Evolutionary conservation across 2,113 vertebrate species (phyloP).

Genomic region (Paramisgurnus dabryanus): DNA sequence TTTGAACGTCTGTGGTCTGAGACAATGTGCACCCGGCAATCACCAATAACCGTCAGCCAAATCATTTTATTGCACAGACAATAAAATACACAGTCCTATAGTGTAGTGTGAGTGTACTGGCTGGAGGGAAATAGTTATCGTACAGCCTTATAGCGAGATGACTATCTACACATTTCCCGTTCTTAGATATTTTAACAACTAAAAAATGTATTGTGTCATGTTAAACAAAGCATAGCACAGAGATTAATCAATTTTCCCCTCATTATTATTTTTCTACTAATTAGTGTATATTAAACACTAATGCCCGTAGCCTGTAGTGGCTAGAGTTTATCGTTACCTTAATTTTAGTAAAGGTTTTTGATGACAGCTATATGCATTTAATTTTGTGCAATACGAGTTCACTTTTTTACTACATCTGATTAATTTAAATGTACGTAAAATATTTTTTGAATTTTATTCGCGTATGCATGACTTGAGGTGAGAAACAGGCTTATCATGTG

Average conservation of each 20-base stretch:
- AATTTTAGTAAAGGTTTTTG: too few species aligned
- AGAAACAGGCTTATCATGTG: background rate
- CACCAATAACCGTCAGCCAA: slow-evolving; percentile 66
- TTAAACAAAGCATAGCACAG: background rate
- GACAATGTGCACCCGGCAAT: slow-evolving; percentile 64
- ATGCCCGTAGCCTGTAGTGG: background rate
- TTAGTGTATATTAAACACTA: background rate
- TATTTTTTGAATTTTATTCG: background rate
- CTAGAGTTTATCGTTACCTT: too few species aligned
- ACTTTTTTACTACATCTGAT: background rate
- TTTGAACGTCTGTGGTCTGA: slow-evolving; percentile 73
- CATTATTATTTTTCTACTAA: background rate
- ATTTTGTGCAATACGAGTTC: background rate
- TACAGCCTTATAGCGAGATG: background rate
- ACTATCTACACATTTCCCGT: background rate
- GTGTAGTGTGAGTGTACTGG: slow-evolving; percentile 37
- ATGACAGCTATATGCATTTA: background rate
- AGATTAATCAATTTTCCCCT: too few species aligned
- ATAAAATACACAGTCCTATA: slow-evolving; percentile 59
- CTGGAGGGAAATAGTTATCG: background rate
- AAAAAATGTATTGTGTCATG: background rate
- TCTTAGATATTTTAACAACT: background rate
- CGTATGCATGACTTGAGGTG: too few species aligned
- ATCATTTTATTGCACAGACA: slow-evolving; percentile 71
- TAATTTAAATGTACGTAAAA: background rate